A percentile compares a stretch with the other conserved stretches of the same genome.
Conservation (phyloP, 2,888 invertebrate genomes). For the Gastracanthus pulcherrimus region DNA sequence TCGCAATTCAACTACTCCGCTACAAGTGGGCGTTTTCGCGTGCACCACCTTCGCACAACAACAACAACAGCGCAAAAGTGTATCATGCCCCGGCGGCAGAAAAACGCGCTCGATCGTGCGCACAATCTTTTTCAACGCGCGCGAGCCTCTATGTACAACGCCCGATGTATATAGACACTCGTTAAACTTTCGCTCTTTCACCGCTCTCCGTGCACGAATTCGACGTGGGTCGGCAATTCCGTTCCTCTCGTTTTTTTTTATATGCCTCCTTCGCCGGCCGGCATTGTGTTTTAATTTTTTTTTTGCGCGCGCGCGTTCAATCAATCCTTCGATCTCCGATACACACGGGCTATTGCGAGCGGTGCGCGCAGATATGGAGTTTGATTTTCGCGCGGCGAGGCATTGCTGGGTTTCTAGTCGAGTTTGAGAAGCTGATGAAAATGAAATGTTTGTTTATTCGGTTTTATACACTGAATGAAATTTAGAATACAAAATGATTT, state of each 20-base stretch:
- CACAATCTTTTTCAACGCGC: background rate
- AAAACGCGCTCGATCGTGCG: conserved; percentile 21
- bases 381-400: background rate
- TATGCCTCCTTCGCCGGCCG: background rate
- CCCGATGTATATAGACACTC: background rate
- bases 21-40: background rate
- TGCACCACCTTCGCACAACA: background rate
- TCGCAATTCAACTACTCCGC: too few species aligned
- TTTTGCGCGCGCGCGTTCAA: background rate
- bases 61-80: background rate
- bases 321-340: conserved; percentile 18
- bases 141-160: background rate
- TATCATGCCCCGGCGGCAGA: background rate
- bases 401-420: too few species aligned
- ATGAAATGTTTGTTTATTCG: too few species aligned
- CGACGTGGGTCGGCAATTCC: conserved; percentile 18
- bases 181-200: conserved; percentile 52
- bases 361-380: background rate
- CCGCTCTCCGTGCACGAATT: conserved; percentile 49
- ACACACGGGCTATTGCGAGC: background rate
- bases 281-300: conserved; percentile 23
- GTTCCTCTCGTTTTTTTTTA: conserved; percentile 4
- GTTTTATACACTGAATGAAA: too few species aligned
- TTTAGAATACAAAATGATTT: too few species aligned
- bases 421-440: too few species aligned